Evolutionary conservation across 1,140 invertebrate genomes (phyloP).

Genomic region (Ooceraea biroi): DNA sequence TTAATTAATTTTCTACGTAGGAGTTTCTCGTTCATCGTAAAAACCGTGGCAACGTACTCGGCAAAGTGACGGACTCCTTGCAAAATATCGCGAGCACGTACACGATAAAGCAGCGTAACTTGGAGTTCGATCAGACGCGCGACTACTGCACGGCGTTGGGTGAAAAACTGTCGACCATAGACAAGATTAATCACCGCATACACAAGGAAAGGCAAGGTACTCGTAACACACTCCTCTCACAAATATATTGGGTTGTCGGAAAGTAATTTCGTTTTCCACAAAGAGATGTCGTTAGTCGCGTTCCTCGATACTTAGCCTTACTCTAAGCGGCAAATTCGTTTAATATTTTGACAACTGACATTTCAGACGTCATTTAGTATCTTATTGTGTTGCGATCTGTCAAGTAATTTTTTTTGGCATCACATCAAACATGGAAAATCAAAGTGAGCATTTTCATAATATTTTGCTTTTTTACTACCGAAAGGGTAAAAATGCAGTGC

Average conservation of each 20-base stretch:
- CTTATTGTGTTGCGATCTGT: no score
- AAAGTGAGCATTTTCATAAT: no score
- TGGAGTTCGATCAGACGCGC: constrained; percentile 89
- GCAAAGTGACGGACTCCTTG: constrained; percentile 88
- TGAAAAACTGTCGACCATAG: constrained; percentile 89
- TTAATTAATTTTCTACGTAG: constrained; percentile 78
- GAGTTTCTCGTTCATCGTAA: constrained; percentile 90
- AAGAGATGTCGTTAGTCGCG: no score
- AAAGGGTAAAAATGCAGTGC: no score
- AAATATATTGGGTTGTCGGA: neutral
- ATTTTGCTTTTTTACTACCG: no score
- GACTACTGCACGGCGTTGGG: constrained; percentile 89
- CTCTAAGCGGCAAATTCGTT: no score
- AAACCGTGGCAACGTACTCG: constrained; percentile 87
- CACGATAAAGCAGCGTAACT: constrained; percentile 87
- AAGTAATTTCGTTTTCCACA: no score
- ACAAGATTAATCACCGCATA: constrained; percentile 89
- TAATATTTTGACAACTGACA: no score
- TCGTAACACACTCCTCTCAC: neutral
- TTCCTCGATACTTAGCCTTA: no score
- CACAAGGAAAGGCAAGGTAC: constrained; percentile 90
- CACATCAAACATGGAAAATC: no score
- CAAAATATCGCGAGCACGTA: constrained; percentile 88
- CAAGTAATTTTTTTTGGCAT: no score
- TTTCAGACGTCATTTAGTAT: no score